A percentile compares a stretch with the other conserved stretches of the same genome.
Conservation (phyloP, 1,140 invertebrate genomes). For the Trichomalopsis sarcophagae region DNA sequence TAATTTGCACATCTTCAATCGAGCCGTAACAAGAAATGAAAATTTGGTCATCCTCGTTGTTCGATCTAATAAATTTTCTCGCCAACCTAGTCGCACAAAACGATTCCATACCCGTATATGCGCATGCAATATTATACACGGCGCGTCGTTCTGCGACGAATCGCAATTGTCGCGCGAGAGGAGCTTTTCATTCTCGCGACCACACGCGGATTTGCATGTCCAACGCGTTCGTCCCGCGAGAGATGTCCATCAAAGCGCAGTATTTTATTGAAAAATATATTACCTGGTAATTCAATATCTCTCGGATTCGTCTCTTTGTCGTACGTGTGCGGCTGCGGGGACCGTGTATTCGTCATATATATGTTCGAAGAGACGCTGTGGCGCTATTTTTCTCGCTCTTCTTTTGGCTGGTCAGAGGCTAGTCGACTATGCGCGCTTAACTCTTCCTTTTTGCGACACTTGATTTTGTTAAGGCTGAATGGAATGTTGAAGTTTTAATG, state of each 20-base stretch:
- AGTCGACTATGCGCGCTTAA: constrained; percentile 6
- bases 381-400: not conserved
- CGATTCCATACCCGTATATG: too few species aligned
- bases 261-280: constrained; percentile 51
- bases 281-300: constrained; percentile 47
- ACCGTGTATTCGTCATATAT: not conserved
- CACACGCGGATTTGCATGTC: constrained; percentile 36
- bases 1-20: too few species aligned
- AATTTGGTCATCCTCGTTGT: too few species aligned
- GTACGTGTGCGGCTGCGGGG: not conserved
- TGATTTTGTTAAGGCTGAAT: not conserved
- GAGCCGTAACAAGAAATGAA: too few species aligned
- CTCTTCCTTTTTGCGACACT: not conserved
- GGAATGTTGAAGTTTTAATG: too few species aligned
- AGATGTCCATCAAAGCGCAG: constrained; percentile 45
- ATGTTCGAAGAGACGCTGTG: not conserved
- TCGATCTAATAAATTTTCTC: too few species aligned
- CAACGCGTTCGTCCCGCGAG: constrained; percentile 35
- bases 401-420: not conserved
- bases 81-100: too few species aligned
- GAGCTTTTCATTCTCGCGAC: not conserved
- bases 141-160: not conserved
- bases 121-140: not conserved
- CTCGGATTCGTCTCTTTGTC: constrained; percentile 14
- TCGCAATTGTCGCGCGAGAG: not conserved